Percentiles rank a stretch among this genome's conserved stretches.
phyloP scores from a whole-genome alignment of 2,797 vertebrate species.

The Enteromius paludinosus region DNA sequence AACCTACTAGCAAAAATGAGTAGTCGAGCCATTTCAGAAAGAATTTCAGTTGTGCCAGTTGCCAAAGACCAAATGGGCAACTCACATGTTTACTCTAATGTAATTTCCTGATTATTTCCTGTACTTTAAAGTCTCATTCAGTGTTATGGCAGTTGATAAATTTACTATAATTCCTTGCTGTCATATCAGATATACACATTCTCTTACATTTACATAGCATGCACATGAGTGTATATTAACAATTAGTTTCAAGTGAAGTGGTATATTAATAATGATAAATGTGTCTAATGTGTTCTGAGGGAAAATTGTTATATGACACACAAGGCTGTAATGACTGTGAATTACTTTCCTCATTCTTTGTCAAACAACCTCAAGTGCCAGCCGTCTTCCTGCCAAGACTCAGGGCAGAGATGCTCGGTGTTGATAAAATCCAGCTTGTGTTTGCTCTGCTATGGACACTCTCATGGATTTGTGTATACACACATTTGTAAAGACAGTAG shows the following conservation, averaged over 20 bases:
- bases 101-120: constrained; percentile 42
- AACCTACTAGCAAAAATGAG: not conserved
- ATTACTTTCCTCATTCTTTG: constrained; percentile 40
- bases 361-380: constrained; percentile 58
- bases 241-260: not conserved
- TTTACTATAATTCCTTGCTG: not conserved
- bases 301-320: constrained; percentile 56
- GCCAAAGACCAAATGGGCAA: constrained; percentile 33
- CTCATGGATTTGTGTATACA: not conserved
- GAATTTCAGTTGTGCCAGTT: constrained; percentile 25
- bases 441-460: constrained; percentile 2
- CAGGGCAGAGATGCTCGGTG: not conserved
- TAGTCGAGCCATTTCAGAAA: not conserved
- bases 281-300: constrained; percentile 32
- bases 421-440: constrained; percentile 14
- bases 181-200: constrained; percentile 27
- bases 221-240: not conserved
- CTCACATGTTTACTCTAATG: constrained; percentile 45
- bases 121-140: constrained; percentile 36
- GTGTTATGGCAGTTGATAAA: constrained; percentile 10
- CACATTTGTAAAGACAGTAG: not conserved
- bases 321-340: constrained; percentile 36
- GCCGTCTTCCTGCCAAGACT: constrained; percentile 28
- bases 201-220: not conserved
- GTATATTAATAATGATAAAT: constrained; percentile 33